Base-by-base conservation (phyloP, 2,888 invertebrate species). In the Eupithecia pulchellata region DNA sequence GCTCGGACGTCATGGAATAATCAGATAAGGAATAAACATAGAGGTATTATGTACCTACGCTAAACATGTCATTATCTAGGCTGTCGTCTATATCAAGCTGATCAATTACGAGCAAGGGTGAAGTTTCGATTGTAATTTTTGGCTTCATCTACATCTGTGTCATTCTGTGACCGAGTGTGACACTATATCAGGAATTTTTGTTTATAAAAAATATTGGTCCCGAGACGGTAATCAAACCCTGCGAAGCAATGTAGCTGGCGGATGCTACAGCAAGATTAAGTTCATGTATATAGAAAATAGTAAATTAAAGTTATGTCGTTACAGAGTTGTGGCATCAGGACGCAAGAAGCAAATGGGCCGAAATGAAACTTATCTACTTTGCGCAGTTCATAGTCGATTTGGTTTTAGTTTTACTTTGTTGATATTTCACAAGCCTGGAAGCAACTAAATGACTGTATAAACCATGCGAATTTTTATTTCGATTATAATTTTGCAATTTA, bases 341-440 rank as follows among this genome's bases (percentile, higher is more conserved):
- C n/a, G 52, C 52, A 52, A 20, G 25, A 25, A 52, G 25, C 52
- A 52, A 52, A 52, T 52, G 11, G 25, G 11, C 25, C 20, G 52
- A 52, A 52, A 52, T 25, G 25, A 13, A 52, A 52, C 52, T 52
- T 52, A 52, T 52, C 52, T 52, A 52, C 52, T 52, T 52, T 52
- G 20, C 25, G 11, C 52, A 13, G 25, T 11, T 52, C 20, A 11
- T 9, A 52, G 52, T 13, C 52, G 52, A 52, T 52, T 52, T 25
- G 13, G 42, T 25, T 52, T 47, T 52, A 25, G 25, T 52, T 25
- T 52, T 25, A 52, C 20, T 52, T 52, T 47, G 20, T 20, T 47
- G n/a, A 8, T 20, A 9, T 20, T 20, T n/a, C n/a, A n/a, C n/a
- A n/a, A n/a, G n/a, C n/a, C n/a, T n/a, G n/a, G n/a, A n/a, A n/a